Evolutionary conservation across 2,797 vertebrate species (phyloP).

Genomic region (Serranus cabrilla): DNA sequence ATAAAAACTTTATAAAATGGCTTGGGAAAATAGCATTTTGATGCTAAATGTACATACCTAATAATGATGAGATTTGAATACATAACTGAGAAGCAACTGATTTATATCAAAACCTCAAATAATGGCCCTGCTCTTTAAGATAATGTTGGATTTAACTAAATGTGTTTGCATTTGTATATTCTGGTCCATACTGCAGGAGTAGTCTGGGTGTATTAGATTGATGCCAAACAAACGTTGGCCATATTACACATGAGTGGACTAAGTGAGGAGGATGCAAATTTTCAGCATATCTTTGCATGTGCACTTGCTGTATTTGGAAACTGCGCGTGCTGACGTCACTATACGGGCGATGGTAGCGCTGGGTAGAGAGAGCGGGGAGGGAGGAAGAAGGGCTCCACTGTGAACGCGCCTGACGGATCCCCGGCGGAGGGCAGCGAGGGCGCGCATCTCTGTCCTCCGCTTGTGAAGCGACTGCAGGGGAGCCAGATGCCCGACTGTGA

Average conservation of each 20-base stretch:
- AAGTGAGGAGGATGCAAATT: not conserved
- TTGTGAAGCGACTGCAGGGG: constrained; percentile 84
- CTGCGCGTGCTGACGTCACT: constrained; percentile 84
- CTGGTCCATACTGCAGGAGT: not conserved
- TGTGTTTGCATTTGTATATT: too few relatives aligned
- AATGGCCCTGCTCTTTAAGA: too few relatives aligned
- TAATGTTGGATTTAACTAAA: too few relatives aligned
- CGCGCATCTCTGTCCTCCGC: constrained; percentile 82
- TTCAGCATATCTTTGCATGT: constrained; percentile 10
- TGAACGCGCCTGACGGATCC: constrained; percentile 84
- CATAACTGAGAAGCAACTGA: too few relatives aligned
- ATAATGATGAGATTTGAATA: too few relatives aligned
- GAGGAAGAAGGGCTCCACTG: constrained; percentile 27
- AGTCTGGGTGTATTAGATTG: not conserved
- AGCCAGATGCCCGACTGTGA: constrained; percentile 84
- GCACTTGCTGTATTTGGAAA: constrained; percentile 63
- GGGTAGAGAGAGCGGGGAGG: constrained; percentile 29
- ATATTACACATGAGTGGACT: not conserved
- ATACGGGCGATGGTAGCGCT: constrained; percentile 31
- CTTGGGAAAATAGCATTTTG: too few relatives aligned
- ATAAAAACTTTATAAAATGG: too few relatives aligned
- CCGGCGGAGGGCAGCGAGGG: constrained; percentile 75
- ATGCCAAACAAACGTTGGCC: not conserved
- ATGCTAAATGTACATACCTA: too few relatives aligned
- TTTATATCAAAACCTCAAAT: too few relatives aligned